phyloP scores from a whole-genome alignment of 2,888 invertebrate genomes.

The Dicycla oo region DNA sequence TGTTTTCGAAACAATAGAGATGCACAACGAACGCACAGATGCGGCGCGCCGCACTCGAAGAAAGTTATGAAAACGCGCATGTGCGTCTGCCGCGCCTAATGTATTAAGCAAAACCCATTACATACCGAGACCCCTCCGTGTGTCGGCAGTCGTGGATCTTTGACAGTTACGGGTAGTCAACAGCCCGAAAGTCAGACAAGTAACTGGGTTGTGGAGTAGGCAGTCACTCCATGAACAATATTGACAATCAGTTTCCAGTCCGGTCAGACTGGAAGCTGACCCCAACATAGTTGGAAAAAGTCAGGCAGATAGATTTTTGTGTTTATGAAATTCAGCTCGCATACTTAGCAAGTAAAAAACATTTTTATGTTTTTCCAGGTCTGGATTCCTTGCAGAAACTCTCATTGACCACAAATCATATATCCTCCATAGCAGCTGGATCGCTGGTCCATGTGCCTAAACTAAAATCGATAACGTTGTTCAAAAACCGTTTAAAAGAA shows the following conservation, averaged over 20 bases:
- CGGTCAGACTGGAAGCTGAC: background rate
- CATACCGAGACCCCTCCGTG: too few species aligned
- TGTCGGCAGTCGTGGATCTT: background rate
- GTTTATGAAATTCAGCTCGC: too few species aligned
- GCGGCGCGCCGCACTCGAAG: too few species aligned
- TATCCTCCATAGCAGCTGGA: slow-evolving; percentile 33
- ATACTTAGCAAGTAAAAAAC: background rate
- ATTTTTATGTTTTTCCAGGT: slow-evolving; percentile 40
- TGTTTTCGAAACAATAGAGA: too few species aligned
- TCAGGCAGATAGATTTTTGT: too few species aligned
- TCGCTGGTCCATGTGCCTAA: slow-evolving; percentile 24
- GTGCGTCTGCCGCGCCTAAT: too few species aligned
- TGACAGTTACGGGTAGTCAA: background rate
- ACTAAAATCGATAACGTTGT: slow-evolving; percentile 10
- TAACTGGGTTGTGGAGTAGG: background rate
- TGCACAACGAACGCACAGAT: too few species aligned
- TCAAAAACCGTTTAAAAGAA: slow-evolving; percentile 8
- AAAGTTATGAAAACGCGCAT: too few species aligned
- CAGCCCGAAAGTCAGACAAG: background rate
- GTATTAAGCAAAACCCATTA: too few species aligned
- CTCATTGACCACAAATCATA: slow-evolving; percentile 50
- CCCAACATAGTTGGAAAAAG: too few species aligned
- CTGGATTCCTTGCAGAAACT: slow-evolving; percentile 51
- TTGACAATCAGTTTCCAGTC: background rate
- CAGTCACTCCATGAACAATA: too few species aligned